A percentile compares a stretch with the other conserved stretches of the same genome.
Evolutionary conservation across 2,113 vertebrate genomes (phyloP).

Genomic region (Thunnus maccoyii): DNA sequence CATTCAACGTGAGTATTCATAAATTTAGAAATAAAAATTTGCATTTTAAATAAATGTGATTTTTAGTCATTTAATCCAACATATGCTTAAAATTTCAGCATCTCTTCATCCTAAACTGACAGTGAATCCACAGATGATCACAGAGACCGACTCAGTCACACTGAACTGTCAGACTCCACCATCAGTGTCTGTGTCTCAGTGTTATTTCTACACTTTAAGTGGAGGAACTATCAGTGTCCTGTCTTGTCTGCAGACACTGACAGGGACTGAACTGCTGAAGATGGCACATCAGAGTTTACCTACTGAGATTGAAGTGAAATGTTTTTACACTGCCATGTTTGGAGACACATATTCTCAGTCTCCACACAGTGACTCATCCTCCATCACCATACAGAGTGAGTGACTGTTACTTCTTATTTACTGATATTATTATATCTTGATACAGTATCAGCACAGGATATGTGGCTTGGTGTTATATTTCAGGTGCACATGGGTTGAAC

Average conservation of each 20-base stretch:
- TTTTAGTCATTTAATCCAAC: no score
- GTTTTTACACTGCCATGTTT: not conserved
- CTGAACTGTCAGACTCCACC: constrained; percentile 35
- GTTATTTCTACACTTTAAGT: not conserved
- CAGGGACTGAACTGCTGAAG: constrained; percentile 8
- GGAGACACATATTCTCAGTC: not conserved
- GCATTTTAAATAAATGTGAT: no score
- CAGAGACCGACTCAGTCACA: constrained; percentile 40
- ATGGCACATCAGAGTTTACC: not conserved
- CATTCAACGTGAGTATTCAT: constrained; percentile 32
- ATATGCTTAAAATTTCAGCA: no score
- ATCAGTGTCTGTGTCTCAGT: not conserved
- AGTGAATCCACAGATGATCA: constrained; percentile 9
- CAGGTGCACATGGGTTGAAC: no score
- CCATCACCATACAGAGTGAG: constrained; percentile 23
- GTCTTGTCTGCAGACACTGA: constrained; percentile 28
- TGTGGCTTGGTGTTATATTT: no score
- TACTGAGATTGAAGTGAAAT: constrained; percentile 15
- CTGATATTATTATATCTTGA: no score
- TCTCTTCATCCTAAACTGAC: not conserved
- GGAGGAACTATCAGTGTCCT: fast-evolving
- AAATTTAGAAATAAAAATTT: no score
- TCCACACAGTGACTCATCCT: not conserved
- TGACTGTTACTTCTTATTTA: not conserved
- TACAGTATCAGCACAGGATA: no score